phyloP scores from a whole-genome alignment of 1,140 invertebrate species.

The Wasmannia auropunctata region DNA sequence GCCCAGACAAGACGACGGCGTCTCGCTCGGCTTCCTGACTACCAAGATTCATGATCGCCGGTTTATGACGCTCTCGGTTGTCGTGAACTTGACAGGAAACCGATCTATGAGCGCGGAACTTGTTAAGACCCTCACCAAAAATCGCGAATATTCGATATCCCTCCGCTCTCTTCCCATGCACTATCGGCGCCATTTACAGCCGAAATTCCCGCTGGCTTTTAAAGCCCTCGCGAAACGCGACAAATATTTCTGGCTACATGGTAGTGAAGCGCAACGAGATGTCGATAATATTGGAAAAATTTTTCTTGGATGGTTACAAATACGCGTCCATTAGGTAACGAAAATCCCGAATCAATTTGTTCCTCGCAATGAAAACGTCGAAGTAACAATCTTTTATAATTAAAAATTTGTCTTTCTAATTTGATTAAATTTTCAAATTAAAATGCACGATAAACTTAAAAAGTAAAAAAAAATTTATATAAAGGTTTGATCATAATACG shows the following conservation, averaged over 20 bases:
- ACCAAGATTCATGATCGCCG: constrained; percentile 44
- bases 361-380: not conserved
- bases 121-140: constrained; percentile 23
- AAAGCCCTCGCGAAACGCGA: constrained; percentile 5
- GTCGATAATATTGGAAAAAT: constrained; percentile 32
- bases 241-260: not conserved
- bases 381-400: not conserved
- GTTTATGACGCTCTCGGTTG: constrained; percentile 27
- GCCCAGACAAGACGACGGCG: not conserved
- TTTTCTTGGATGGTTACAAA: not conserved
- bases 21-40: constrained; percentile 18
- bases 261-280: not conserved
- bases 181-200: not conserved
- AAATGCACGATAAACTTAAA: not conserved
- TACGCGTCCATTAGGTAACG: not conserved
- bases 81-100: constrained; percentile 5
- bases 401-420: not conserved
- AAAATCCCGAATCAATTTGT: not conserved
- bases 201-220: not conserved
- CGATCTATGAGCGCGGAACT: constrained; percentile 24
- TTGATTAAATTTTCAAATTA: not conserved
- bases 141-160: constrained; percentile 23
- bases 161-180: too few relatives aligned
- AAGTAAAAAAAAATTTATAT: not conserved
- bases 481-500: not conserved